Evolutionary conservation across 2,113 vertebrate genomes (phyloP).

Genomic region (Phylloscopus trochilus): DNA sequence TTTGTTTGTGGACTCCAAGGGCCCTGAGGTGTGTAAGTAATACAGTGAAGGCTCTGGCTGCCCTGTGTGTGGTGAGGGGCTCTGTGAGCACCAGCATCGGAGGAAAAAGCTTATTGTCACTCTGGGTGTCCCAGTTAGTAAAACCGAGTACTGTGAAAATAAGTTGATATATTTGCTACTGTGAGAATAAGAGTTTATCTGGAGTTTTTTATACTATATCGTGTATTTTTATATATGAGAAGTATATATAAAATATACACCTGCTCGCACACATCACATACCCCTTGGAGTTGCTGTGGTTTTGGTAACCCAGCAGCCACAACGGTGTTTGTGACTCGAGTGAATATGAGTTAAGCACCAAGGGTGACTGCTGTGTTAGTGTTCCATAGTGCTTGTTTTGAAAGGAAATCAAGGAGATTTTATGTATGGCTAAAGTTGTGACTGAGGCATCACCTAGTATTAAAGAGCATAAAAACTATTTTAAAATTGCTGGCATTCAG

Average conservation of each 20-base stretch:
- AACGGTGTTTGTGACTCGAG: neutral
- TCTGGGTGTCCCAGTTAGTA: slow-evolving; percentile 14
- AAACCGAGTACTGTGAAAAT: slow-evolving; percentile 74
- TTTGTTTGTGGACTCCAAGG: neutral
- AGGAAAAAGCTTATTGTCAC: neutral
- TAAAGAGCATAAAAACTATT: slow-evolving; percentile 48
- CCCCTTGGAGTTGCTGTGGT: slow-evolving; percentile 53
- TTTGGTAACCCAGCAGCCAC: slow-evolving; percentile 42
- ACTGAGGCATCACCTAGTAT: slow-evolving; percentile 39
- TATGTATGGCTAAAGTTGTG: slow-evolving; percentile 5
- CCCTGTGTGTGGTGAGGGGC: accelerated
- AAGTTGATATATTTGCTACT: slow-evolving; percentile 69
- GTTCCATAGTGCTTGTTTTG: neutral
- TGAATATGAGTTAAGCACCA: neutral
- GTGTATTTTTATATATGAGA: slow-evolving; percentile 70
- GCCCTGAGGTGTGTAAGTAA: neutral
- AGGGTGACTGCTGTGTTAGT: slow-evolving; percentile 8
- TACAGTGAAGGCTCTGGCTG: neutral
- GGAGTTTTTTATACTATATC: slow-evolving; percentile 55
- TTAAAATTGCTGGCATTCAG: slow-evolving; percentile 75
- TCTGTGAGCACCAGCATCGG: neutral
- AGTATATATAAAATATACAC: slow-evolving; percentile 45
- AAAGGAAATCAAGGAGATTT: neutral
- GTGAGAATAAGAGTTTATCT: slow-evolving; percentile 73
- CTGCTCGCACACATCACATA: slow-evolving; percentile 9